A percentile compares a stretch with the other conserved stretches of the same genome.
phyloP scores from a whole-genome alignment of 2,797 vertebrate species.

The Arnoldichthys spilopterus region DNA sequence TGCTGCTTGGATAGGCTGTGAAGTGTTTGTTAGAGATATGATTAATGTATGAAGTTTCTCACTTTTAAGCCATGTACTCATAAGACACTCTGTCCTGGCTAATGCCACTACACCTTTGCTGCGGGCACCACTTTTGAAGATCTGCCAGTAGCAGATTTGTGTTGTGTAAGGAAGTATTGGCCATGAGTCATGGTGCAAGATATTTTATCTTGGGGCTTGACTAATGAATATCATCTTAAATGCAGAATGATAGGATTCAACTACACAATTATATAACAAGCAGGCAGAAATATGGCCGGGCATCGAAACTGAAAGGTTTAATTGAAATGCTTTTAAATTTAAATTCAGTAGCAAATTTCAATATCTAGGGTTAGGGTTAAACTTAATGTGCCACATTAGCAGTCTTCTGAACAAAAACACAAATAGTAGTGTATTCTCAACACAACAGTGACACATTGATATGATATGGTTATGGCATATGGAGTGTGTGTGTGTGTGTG shows the following conservation, averaged over 20 bases:
- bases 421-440: too few species aligned
- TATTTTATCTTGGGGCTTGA: conserved; percentile 11
- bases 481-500: too few species aligned
- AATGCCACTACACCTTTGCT: conserved; percentile 27
- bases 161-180: conserved; percentile 25
- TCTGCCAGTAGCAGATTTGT: conserved; percentile 29
- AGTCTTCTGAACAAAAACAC: too few species aligned
- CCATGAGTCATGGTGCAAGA: conserved; percentile 22
- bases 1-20: conserved; percentile 9
- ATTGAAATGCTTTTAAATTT: too few species aligned
- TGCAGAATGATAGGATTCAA: neutral
- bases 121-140: conserved; percentile 16
- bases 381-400: too few species aligned
- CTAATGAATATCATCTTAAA: neutral
- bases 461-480: too few species aligned
- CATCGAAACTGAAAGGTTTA: neutral
- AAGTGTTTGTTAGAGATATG: conserved; percentile 38
- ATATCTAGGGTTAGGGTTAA: too few species aligned
- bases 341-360: too few species aligned
- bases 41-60: conserved; percentile 39
- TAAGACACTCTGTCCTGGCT: conserved; percentile 17
- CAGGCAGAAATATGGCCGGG: neutral
- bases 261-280: neutral
- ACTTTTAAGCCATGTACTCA: neutral
- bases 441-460: too few species aligned